Evolutionary conservation across 2,113 vertebrate species (phyloP).

Genomic region (Saccopteryx bilineata): DNA sequence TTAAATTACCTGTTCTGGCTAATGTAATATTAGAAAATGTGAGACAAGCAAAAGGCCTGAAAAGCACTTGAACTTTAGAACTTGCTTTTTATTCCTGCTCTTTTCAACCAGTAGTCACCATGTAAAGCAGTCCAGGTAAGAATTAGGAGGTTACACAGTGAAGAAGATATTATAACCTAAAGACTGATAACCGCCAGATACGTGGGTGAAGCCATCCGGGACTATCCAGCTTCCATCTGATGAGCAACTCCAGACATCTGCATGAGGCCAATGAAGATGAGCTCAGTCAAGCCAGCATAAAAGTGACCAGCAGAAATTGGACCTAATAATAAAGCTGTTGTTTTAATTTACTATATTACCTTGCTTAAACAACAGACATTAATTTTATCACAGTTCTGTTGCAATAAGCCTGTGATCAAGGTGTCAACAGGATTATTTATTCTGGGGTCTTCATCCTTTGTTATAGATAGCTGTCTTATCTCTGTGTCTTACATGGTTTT

Average conservation of each 20-base stretch:
- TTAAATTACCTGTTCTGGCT: background rate
- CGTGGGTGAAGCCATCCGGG: background rate
- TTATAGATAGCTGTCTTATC: background rate
- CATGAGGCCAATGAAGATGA: background rate
- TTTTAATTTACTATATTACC: slow-evolving; percentile 1
- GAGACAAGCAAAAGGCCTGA: background rate
- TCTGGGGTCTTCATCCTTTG: background rate
- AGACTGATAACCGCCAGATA: background rate
- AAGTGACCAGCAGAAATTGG: background rate
- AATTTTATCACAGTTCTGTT: background rate
- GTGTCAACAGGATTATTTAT: background rate
- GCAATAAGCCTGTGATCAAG: background rate
- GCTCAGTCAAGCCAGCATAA: background rate
- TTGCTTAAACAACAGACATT: slow-evolving; percentile 10
- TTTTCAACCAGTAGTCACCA: background rate
- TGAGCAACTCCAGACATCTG: background rate
- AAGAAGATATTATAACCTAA: background rate
- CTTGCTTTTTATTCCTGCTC: background rate
- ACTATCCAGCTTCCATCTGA: background rate
- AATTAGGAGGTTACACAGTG: background rate
- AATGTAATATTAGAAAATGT: background rate
- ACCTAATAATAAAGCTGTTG: background rate
- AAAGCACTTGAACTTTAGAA: slow-evolving; percentile 23
- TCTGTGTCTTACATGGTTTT: background rate
- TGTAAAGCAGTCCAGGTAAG: background rate